Conservation (phyloP, 2,797 vertebrate genomes). For the Hippocampus kuda region DNA sequence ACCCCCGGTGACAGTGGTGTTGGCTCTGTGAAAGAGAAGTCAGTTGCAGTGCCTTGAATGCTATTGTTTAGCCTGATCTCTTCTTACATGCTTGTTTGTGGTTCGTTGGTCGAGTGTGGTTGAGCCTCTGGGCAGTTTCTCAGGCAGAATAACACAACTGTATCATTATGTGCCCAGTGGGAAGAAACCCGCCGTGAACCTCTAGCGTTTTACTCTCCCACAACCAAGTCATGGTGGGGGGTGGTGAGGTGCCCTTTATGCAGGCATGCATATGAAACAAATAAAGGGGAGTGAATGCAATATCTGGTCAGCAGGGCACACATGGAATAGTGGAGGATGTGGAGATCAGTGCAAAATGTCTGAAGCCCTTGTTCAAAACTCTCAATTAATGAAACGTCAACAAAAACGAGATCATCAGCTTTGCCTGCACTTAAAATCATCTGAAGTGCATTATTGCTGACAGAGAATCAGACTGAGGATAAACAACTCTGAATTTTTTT, state of each 20-base stretch:
- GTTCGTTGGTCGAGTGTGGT: constrained; percentile 57
- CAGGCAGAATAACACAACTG: constrained; percentile 63
- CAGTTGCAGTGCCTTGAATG: constrained; percentile 38
- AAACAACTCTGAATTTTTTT: constrained; percentile 44
- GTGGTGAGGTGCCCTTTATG: constrained; percentile 21
- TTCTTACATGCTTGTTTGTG: constrained; percentile 57
- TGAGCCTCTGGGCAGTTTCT: constrained; percentile 59
- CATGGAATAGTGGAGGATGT: constrained; percentile 63
- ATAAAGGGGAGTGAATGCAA: constrained; percentile 54
- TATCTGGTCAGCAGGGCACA: constrained; percentile 62
- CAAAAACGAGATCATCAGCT: constrained; percentile 58
- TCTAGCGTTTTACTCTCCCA: constrained; percentile 59
- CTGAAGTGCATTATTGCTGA: constrained; percentile 67
- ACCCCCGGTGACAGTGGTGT: constrained; percentile 21
- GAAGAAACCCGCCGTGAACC: constrained; percentile 61
- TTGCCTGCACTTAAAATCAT: constrained; percentile 68
- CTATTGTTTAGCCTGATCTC: constrained; percentile 51
- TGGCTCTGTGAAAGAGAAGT: constrained; percentile 39
- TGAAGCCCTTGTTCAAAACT: constrained; percentile 57
- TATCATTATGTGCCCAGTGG: constrained; percentile 67
- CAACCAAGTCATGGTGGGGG: constrained; percentile 40
- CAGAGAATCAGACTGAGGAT: constrained; percentile 54
- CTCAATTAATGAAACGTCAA: constrained; percentile 72
- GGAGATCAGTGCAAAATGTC: constrained; percentile 61
- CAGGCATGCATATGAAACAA: constrained; percentile 62